Evolutionary conservation across 2,113 vertebrate genomes (phyloP), one percentile per base, ranked within the genome.

Genomic region (Elaphurus davidianus): DNA sequence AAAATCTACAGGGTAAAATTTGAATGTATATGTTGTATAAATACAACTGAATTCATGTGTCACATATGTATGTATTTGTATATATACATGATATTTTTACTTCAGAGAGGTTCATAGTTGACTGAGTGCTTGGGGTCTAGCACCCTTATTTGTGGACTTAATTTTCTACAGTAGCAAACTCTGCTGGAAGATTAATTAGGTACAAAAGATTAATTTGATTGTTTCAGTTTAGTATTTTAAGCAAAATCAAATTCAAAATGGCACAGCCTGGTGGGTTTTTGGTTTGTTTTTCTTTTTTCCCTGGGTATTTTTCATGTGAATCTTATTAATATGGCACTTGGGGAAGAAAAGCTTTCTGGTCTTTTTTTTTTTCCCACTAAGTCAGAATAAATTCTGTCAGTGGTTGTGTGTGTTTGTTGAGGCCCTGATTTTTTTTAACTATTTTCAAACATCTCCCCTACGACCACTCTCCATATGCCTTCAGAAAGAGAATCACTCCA

Each of bases 241-340:
- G 43, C 62, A 86, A 74, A 91, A 52, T 30, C 54, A 79, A 88
- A 84, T 50, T 97, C 6, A 1, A 92, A 98, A 92, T 91, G 55
- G 79, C 87, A 95, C 94, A 97, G 40, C 2, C 96, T 92, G 79
- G 59, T 92, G 98, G 95, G 64, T 93, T 91, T 23, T 19, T 17
- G n/a, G 55, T 81, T 86, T 52, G 28, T 71, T 97, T 95, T 94
- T 76, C 82, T 52, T 36, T 78, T 97, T 95, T 94, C 92, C 97
- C 84, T 95, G 85, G 84, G 60, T 85, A 98, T 93, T 98, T 98
- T 98, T 98, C 94, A 92, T 94, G 89, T 96, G 96, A 99, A 98
- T 81, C 94, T 98, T 97, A 97, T 98, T 98, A 98, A 98, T 98
- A 98, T 97, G 97, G 97, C 98, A 98, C 96, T 98, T 97, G 60